Evolutionary conservation across 2,113 vertebrate species (phyloP).

Genomic region (Podarcis muralis): DNA sequence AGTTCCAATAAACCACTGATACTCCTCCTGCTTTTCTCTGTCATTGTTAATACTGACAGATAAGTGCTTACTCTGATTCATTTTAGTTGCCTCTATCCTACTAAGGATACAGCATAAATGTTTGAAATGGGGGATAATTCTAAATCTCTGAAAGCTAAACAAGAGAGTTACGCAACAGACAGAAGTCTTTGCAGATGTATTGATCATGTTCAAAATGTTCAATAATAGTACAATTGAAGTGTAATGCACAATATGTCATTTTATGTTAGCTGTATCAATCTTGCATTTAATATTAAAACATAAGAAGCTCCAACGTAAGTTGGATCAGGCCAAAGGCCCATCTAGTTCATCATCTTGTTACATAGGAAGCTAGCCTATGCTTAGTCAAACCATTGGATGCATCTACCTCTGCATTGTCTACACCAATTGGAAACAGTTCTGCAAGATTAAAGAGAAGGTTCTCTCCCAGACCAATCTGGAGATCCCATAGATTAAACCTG

Average conservation of each 20-base stretch:
- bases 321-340: no score
- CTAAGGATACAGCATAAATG: constrained; percentile 37
- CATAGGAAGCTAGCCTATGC: no score
- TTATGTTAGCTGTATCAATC: background rate
- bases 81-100: constrained; percentile 25
- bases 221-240: background rate
- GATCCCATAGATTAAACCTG: background rate
- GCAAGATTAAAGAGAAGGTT: no score
- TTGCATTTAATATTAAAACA: background rate
- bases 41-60: constrained; percentile 11
- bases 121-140: constrained; percentile 42
- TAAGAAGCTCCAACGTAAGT: background rate
- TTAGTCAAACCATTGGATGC: no score
- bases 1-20: background rate
- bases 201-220: constrained; percentile 22
- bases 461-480: no score
- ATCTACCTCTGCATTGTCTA: no score
- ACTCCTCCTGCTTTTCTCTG: constrained; percentile 3
- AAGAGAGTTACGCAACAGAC: constrained; percentile 26
- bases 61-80: constrained; percentile 12
- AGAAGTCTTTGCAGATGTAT: background rate
- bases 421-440: no score
- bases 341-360: no score
- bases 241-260: background rate
- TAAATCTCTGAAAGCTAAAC: constrained; percentile 43